Base-by-base conservation (phyloP, 2,888 invertebrate genomes). In the Belgica antarctica region DNA sequence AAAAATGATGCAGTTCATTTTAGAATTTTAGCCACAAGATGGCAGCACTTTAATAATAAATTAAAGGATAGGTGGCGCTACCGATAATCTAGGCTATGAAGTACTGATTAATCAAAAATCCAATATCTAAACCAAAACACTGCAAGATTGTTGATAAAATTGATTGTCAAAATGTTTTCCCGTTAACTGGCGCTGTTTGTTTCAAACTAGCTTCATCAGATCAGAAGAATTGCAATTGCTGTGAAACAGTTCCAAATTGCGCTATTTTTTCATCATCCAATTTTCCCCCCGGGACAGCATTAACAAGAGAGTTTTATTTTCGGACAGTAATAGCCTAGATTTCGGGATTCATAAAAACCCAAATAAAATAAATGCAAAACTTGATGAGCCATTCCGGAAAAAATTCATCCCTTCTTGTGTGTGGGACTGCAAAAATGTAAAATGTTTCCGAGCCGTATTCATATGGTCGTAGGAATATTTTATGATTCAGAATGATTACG, bases 261-360 rank as follows among this genome's bases (percentile, higher is more conserved):
- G n/a, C n/a, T n/a, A n/a, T n/a, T n/a, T n/a, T n/a, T 41, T 41
- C 41, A 41, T 41, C 41, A 41, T n/a, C 41, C n/a, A n/a, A 4
- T 3, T 2, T 41, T 15, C 41, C 41, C 10, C n/a, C 15, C 41
- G 41, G 41, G 41, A 41, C 15, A n/a, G n/a, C 41, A 41, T 41
- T 15, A 41, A 41, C 41, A 41, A 41, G 3, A 15, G 41, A 41
- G n/a, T 12, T 41, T 41, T 41, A 41, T 41, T 41, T n/a, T 41
- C n/a, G 41, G 41, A 15, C 41, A 41, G 15, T 41, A 41, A 41
- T 41, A n/a, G 41, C 41, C 41, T 41, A 15, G 41, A 5, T 41
- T 41, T n/a, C 41, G 15, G n/a, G 41, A 41, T 41, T 41, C 41
- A 41, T 41, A 41, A 41, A n/a, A 41, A 41, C 41, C 41, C 41